Percentiles rank a stretch among this genome's conserved stretches.
Evolutionary conservation across 1,140 invertebrate species (phyloP).

Genomic region (Microplitis mediator): DNA sequence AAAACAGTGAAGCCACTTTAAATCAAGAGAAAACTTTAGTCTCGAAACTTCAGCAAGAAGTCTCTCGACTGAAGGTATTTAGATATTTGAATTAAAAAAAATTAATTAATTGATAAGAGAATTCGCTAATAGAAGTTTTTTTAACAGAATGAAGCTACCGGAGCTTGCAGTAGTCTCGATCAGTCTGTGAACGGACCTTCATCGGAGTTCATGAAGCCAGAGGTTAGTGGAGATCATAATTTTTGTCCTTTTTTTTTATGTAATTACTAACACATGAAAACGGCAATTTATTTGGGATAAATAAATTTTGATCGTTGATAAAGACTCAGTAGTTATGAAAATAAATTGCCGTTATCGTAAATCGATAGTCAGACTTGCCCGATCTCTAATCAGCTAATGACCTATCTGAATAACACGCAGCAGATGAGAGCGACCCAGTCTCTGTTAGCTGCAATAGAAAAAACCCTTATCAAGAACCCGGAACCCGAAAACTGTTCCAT

Average conservation of each 20-base stretch:
- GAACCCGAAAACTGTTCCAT: slow-evolving; percentile 50
- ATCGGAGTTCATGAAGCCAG: slow-evolving; percentile 45
- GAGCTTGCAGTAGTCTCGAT: slow-evolving; percentile 46
- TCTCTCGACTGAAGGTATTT: slow-evolving; percentile 49
- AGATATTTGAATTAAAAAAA: neutral
- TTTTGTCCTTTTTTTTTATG: neutral
- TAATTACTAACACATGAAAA: slow-evolving; percentile 6
- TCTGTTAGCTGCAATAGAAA: slow-evolving; percentile 54
- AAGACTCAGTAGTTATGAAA: neutral
- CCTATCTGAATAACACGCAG: slow-evolving; percentile 41
- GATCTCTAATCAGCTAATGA: slow-evolving; percentile 22
- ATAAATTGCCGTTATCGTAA: slow-evolving; percentile 34
- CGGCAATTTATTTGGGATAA: slow-evolving; percentile 13
- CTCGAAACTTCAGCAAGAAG: slow-evolving; percentile 45
- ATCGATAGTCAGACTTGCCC: neutral
- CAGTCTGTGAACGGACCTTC: slow-evolving; percentile 48
- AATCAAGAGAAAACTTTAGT: slow-evolving; percentile 42
- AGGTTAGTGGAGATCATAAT: slow-evolving; percentile 45
- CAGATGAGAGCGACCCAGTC: slow-evolving; percentile 44
- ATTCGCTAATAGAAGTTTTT: slow-evolving; percentile 6
- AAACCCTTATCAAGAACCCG: slow-evolving; percentile 48
- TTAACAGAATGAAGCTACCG: slow-evolving; percentile 43
- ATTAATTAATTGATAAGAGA: neutral
- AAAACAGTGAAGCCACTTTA: slow-evolving; percentile 38
- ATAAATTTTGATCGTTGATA: neutral